Base-by-base conservation (phyloP, 2,113 vertebrate genomes). In the Rhea americana region DNA sequence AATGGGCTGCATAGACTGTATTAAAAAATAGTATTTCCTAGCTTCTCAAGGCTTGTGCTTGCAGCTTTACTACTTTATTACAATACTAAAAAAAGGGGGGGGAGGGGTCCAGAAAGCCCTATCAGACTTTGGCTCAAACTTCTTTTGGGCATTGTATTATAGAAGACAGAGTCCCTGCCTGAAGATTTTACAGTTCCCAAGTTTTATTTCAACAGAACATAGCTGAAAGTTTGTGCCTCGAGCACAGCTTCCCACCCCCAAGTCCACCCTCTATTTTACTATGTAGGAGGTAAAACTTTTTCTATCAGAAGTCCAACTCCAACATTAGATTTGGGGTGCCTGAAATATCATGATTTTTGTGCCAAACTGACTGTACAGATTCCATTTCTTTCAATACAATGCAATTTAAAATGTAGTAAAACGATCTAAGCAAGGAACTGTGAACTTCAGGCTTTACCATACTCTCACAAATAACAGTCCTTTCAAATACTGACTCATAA, bases 391-490 rank as follows among this genome's bases (percentile, higher is more conserved):
- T 82, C 76, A 76, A 48, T 76, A 85, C 88, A 67, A 83, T 62
- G 37, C 80, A 88, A 55, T 70, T 92, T 77, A 55, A 93, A 90
- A 82, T 11, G 58, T 63, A 51, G 68, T 47, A 61, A 93, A 83
- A 89, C 61, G 41, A 18, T 59, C 89, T 90, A 75, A 93, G 71
- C 56, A 90, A 72, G 81, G 82, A 82, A 37, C 35, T 53, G 20
- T 86, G 90, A 89, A 83, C 84, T 94, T 50, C 73, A 91, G 90
- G 95, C 87, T 84, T 91, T 91, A 71, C 7, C 75, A 13, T 45
- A 93, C 89, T 92, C 88, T 86, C 62, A 71, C 55, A 65, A 77
- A n/a, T 95, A 97, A 94, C 85, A 68, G 94, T 86, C 73, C 81
- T 93, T 59, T 88, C n/a, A 92, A 84, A 71, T 2, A 30, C 86